Base-by-base conservation (phyloP, 1,140 invertebrate genomes). In the Arctopsyche grandis region DNA sequence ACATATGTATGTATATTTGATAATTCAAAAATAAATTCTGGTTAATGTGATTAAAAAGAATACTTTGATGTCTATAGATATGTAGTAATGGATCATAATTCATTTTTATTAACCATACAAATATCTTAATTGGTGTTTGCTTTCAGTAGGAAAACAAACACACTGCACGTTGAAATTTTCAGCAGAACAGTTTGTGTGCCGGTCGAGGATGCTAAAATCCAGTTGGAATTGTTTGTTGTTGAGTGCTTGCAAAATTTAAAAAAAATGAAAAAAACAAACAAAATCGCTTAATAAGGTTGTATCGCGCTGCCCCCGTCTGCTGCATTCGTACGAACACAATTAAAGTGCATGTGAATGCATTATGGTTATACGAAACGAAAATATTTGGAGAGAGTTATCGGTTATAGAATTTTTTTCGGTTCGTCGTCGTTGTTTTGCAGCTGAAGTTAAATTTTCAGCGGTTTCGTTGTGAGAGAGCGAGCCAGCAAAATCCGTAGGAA, bases 301-400 rank as follows among this genome's bases (percentile, higher is more conserved):
- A 69, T 26, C 56, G 16, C 56, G 56, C 12, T n/a, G 29, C 29
- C 29, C 56, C 56, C 56, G 66, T 12, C 29, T 19, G 60, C 60
- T 66, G 66, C 66, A 69, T 69, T 69, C 66, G 26, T 69, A 69
- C 66, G 66, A 69, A 69, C 66, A 69, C 66, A 69, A 69, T 69
- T n/a, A 69, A 69, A 69, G 12, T 69, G 29, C 29, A 69, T 24
- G 29, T 24, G 29, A 29, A 69, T 12, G 26, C 19, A 69, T 9
- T 9, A 0, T 26, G 14, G 56, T 60, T 52, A 66, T 26, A 26
- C 16, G 66, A 24, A 69, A 22, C 29, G 66, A 69, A 69, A 69
- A 69, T 69, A 69, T 69, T 69, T 24, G 66, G 24, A 29, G 5
- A 14, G 66, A 22, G 29, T 43, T 38, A 73, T 73, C 69, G 69